Base-by-base conservation (phyloP, 2,113 vertebrate genomes). In the Turnix velox region DNA sequence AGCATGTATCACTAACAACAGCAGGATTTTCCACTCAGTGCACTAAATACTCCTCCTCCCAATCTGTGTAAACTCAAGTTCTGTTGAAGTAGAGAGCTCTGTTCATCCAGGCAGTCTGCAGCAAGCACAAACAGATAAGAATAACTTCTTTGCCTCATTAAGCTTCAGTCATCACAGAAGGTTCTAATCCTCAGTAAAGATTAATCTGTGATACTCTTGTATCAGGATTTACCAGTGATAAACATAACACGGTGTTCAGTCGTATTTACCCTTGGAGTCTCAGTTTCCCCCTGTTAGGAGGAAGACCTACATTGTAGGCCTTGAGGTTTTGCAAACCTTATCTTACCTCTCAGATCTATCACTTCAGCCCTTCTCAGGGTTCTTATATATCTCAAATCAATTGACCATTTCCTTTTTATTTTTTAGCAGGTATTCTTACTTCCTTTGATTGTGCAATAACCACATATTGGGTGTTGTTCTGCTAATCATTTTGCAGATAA, bases 241-340 rank as follows among this genome's bases (percentile, higher is more conserved):
- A 54, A 55, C 23, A 86, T 15, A 79, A 6, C 1, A 49, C 35
- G 16, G 25, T 18, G 19, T 23, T 67, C 33, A 19, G 43, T 28
- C 63, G 27, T 17, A 17, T 18, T 59, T 14, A 16, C 8, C 7
- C 45, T 35, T 0, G 0, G 35, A 37, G 14, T 11, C 43, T 40
- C n/a, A 43, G 19, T 40, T 67, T 59, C 18, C 16, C 16, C 27
- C 9, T 24, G 2, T 30, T 16, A n/a, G 19, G 59, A 62, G 4
- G 3, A 31, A 74, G 13, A 12, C 7, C 6, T 78, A 46, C 12
- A 11, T 6, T 37, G 48, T 9, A 67, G 58, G 18, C 24, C 31
- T 52, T 66, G 51, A 55, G 45, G 28, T 42, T 75, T 62, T 52
- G 28, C 8, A 71, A 31, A 12, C 25, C 51, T n/a, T 71, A 37